Percentiles rank a stretch among this genome's conserved stretches.
Evolutionary conservation across 2,797 vertebrate genomes (phyloP).

Genomic region (Merluccius polli): DNA sequence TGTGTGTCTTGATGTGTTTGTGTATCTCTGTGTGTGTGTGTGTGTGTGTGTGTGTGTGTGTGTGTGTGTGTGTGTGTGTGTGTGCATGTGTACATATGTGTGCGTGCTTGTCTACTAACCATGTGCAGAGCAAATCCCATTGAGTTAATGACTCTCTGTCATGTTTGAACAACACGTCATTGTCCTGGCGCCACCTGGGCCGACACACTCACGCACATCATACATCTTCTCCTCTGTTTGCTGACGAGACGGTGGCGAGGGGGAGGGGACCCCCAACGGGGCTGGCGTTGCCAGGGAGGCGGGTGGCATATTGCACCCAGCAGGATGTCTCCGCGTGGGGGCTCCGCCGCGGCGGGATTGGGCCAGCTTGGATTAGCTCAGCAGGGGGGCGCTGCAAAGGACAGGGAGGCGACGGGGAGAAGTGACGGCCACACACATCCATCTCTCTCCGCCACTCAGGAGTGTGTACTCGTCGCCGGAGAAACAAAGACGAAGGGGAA

Average conservation of each 20-base stretch:
- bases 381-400: constrained; percentile 43
- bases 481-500: constrained; percentile 24
- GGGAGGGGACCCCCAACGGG: constrained; percentile 39
- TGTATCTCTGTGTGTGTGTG: background rate
- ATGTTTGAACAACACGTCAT: constrained; percentile 46
- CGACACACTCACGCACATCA: constrained; percentile 56
- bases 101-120: constrained; percentile 1
- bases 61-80: background rate
- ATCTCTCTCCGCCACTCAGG: constrained; percentile 43
- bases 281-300: constrained; percentile 54
- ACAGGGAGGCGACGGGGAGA: constrained; percentile 34
- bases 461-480: constrained; percentile 31
- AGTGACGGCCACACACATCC: constrained; percentile 31
- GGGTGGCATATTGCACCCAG: constrained; percentile 74
- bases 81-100: background rate
- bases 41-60: background rate
- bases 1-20: background rate
- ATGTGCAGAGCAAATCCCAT: constrained; percentile 26
- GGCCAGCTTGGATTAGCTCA: constrained; percentile 65
- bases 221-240: constrained; percentile 59
- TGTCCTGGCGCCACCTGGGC: constrained; percentile 48
- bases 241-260: constrained; percentile 44
- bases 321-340: constrained; percentile 53
- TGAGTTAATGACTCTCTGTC: constrained; percentile 46
- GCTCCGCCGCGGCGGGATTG: constrained; percentile 51